Evolutionary conservation across 2,888 invertebrate species (phyloP).

Genomic region (Sarcophaga caerulescens): DNA sequence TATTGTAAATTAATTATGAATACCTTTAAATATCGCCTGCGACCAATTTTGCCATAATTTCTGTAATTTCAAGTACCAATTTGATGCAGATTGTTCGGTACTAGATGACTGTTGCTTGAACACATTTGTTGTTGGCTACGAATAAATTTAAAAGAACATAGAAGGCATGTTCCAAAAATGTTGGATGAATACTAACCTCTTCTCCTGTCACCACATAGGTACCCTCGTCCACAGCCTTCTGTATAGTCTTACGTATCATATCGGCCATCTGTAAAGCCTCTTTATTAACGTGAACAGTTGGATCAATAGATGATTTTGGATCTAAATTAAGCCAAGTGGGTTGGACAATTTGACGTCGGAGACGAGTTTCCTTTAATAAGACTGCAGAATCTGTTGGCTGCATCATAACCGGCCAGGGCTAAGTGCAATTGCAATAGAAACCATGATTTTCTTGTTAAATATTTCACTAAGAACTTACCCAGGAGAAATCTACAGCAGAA

Average conservation of each 20-base stretch:
- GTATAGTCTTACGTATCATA: conserved; percentile 72
- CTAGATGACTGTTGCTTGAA: background rate
- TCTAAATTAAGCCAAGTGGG: conserved; percentile 72
- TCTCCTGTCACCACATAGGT: conserved; percentile 71
- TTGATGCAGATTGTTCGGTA: background rate
- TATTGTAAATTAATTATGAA: background rate
- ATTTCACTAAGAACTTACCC: background rate
- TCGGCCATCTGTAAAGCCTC: conserved; percentile 73
- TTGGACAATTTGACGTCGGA: conserved; percentile 71
- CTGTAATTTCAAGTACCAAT: conserved; percentile 9
- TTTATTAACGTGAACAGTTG: conserved; percentile 71
- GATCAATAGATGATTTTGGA: conserved; percentile 36
- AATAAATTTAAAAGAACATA: background rate
- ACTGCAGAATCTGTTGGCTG: background rate
- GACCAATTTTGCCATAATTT: conserved; percentile 20
- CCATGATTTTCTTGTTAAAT: background rate
- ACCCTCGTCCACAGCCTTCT: conserved; percentile 72
- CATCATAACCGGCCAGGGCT: conserved; percentile 31
- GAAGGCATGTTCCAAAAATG: background rate
- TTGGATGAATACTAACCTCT: conserved; percentile 66
- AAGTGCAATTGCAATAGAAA: background rate
- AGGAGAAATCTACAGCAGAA: background rate
- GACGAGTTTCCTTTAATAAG: background rate
- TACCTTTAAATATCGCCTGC: conserved; percentile 27
- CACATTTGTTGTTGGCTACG: background rate